Evolutionary conservation across 2,797 vertebrate species (phyloP), one percentile per base, ranked within the genome.

Genomic region (Gobionotothen gibberifrons): DNA sequence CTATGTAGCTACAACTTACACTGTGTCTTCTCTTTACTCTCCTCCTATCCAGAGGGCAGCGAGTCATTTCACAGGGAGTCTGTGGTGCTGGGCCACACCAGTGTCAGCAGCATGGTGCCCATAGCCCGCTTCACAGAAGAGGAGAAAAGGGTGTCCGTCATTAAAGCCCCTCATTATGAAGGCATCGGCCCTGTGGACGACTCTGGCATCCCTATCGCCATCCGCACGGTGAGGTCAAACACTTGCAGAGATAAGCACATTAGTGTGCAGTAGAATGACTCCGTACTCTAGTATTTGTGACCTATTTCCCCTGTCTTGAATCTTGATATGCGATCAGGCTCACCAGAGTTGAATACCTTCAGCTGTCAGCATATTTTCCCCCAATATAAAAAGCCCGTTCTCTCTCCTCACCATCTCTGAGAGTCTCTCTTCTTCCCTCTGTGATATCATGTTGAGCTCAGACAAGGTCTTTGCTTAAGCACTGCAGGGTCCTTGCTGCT

Each of bases 111-210:
- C 83, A 94, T 95, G 40, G 95, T 97, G 71, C 98, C 98, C 15
- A 96, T 99, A 65, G 97, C 96, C 83, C 95, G 95, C 72, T 96
- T 97, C 84, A 97, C 96, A 1, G 97, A 99, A 74, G 97, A 99
- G 85, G 97, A 99, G 90, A 98, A 96, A 91, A 97, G 91, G 86
- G 95, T 99, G 79, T 97, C 97, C 0, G 88, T 99, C 79, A 95
- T 99, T 90, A 99, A 98, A 94, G 98, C 98, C 0, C 98, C 98
- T 0, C 97, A 99, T 89, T 99, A 99, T 84, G 93, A 97, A 74
- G 98, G 98, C 76, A 99, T 99, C 40, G 98, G 98, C 81, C 98
- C 98, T 0, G 96, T 99, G 87, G 97, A 99, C 62, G 96, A 99
- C 86, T 96, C 97, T 16, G 98, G 98, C 91, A 98, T 99, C 90